Evolutionary conservation across 2,113 vertebrate species (phyloP), one percentile per base, ranked within the genome.

Genomic region (Sinocyclocheilus grahami): DNA sequence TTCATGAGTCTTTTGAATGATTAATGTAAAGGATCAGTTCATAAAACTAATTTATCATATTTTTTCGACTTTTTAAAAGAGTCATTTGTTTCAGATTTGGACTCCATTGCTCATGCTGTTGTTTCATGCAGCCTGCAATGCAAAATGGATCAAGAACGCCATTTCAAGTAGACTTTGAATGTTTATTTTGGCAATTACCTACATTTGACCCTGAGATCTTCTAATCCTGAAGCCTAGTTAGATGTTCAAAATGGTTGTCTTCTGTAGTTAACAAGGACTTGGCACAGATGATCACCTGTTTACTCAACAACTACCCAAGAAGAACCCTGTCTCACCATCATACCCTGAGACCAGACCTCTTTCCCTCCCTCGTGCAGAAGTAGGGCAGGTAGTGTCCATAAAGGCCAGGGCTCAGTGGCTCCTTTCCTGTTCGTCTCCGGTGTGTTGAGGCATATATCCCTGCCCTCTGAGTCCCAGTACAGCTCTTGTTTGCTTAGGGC

Each of bases 401-500:
- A 67, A 74, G 78, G 22, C 71, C 71, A 27, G 37, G 11, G 37
- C 78, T 46, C 76, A 82, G 55, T 74, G 67, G n/a, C 53, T 75
- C 69, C n/a, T 55, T 67, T 51, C 33, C 13, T 53, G 80, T 53
- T 72, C 8, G 90, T 90, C 90, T 87, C 91, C 53, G 82, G 89
- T 87, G 89, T 91, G 90, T 92, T 88, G 91, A 91, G 89, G 83
- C n/a, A 8, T 86, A 65, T 88, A 85, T 86, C 86, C 80, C 69
- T 90, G 90, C 87, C 90, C 89, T 90, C 90, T 82, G 86, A 87
- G 88, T 93, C 93, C 92, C 93, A 86, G 89, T 55, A 39, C 42
- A 60, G 46, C 90, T 87, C 92, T 90, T 94, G 93, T 94, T 95
- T 93, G 92, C 93, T 94, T 94, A 93, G 92, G 92, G 90, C 93